phyloP scores from a whole-genome alignment of 2,113 vertebrate genomes.

The Cyanoderma ruficeps region DNA sequence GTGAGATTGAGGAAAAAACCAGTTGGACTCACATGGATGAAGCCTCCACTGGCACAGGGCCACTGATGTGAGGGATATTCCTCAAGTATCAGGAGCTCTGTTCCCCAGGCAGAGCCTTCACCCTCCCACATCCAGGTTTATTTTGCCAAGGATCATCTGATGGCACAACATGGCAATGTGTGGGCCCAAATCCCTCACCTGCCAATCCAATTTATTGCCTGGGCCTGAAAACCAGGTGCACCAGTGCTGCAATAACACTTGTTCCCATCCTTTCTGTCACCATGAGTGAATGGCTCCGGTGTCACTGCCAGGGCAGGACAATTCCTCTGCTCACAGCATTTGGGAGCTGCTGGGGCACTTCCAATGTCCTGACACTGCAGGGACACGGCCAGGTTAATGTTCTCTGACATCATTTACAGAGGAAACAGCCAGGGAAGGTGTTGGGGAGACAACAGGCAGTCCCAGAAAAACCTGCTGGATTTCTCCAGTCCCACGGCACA shows the following conservation, averaged over 20 bases:
- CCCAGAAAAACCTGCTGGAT: background rate
- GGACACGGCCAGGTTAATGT: rapidly evolving
- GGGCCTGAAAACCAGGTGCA: background rate
- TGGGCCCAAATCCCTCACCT: background rate
- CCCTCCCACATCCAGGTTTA: background rate
- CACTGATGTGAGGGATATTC: rapidly evolving
- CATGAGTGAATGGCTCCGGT: rapidly evolving
- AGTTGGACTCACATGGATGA: rapidly evolving
- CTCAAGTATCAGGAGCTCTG: background rate
- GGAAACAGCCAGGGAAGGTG: background rate
- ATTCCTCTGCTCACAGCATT: rapidly evolving
- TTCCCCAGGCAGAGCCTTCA: background rate
- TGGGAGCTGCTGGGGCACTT: background rate
- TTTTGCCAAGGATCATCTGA: background rate
- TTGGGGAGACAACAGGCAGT: background rate
- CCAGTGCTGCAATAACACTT: background rate
- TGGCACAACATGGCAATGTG: background rate
- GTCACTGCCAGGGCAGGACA: background rate
- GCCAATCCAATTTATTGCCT: background rate
- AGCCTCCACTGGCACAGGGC: background rate
- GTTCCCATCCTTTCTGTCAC: no score
- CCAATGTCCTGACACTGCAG: rapidly evolving
- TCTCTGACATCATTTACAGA: background rate
- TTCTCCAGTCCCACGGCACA: background rate
- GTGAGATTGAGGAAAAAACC: background rate